Evolutionary conservation across 2,797 vertebrate genomes (phyloP), one percentile per base, ranked within the genome.

Genomic region (Anabas testudineus): DNA sequence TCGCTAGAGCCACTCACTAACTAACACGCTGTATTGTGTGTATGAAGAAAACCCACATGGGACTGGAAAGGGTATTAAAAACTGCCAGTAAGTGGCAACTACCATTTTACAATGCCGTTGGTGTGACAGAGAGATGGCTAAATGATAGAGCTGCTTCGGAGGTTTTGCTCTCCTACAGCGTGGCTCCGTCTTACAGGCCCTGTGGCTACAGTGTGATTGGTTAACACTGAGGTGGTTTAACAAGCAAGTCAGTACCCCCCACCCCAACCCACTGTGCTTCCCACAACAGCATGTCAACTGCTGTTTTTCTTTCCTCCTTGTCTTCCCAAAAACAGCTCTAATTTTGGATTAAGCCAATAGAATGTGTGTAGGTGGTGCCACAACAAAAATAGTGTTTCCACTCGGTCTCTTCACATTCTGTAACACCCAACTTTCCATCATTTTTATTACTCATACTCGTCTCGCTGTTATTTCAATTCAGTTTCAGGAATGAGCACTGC

Each of bases 281-380:
- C 41, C 57, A 10, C 64, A 16, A 64, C 55, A 69, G 75, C 76
- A 58, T 21, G 42, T 75, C 68, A 61, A 58, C 77, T 57, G 61
- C 59, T 81, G 75, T 45, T 64, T 64, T 68, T 78, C 67, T 80
- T 75, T 77, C 51, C 72, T 64, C 71, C 54, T 74, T 15, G 34
- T 57, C 81, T 81, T 58, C 81, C 78, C 67, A 60, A 81, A 82
- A 86, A 77, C 75, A 54, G 46, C 62, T 89, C 87, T 85, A 86
- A 76, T 72, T 90, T 80, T 87, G 86, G 87, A 80, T 60, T 21
- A 55, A 46, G 72, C 78, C 79, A 77, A 84, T 81, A 43, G 76
- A 78, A 86, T 37, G 73, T 83, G 83, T 63, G 80, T 81, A 85
- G 79, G 82, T 56, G 72, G 76, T 49, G 76, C 68, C 47, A 53